Percentiles rank a stretch among this genome's conserved stretches.
These are phyloP conservation scores for Napeogenes sylphis DNA, from an alignment of 2,888 invertebrate species.

Conservation along the genomic window DNA sequence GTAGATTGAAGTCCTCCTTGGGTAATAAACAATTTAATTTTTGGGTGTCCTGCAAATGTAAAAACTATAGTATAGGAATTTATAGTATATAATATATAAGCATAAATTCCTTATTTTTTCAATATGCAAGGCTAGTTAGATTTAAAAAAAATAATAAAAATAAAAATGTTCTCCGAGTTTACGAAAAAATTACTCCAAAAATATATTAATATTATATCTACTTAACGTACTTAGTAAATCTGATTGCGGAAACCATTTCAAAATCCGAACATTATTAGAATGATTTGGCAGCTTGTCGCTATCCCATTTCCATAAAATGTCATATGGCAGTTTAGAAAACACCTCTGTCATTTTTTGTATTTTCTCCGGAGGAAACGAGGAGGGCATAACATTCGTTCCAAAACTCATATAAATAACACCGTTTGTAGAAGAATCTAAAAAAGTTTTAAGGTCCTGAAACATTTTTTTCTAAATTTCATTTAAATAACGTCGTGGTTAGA, in stretches of 20 bases:
- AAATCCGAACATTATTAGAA: conserved; percentile 46
- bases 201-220: not conserved
- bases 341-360: conserved; percentile 41
- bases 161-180: not conserved
- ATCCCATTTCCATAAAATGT: conserved; percentile 57
- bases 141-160: not conserved
- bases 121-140: not conserved
- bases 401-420: conserved; percentile 55
- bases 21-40: conserved; percentile 56
- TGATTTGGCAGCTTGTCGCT: conserved; percentile 42
- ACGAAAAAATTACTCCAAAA: not conserved
- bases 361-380: conserved; percentile 33
- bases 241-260: conserved; percentile 55
- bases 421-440: conserved; percentile 44
- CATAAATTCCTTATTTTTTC: too few relatives aligned
- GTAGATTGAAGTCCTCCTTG: conserved; percentile 63
- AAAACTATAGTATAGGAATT: conserved; percentile 10
- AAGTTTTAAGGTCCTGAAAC: conserved; percentile 46
- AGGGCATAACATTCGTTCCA: conserved; percentile 46
- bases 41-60: conserved; percentile 50
- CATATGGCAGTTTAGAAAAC: conserved; percentile 47
- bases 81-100: too few relatives aligned
- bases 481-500: too few relatives aligned
- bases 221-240: conserved; percentile 36
- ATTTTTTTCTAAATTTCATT: not conserved